These are phyloP conservation scores for Cheilosia urbana DNA, from an alignment of 2,888 invertebrate genomes.

Conservation along the genomic window DNA sequence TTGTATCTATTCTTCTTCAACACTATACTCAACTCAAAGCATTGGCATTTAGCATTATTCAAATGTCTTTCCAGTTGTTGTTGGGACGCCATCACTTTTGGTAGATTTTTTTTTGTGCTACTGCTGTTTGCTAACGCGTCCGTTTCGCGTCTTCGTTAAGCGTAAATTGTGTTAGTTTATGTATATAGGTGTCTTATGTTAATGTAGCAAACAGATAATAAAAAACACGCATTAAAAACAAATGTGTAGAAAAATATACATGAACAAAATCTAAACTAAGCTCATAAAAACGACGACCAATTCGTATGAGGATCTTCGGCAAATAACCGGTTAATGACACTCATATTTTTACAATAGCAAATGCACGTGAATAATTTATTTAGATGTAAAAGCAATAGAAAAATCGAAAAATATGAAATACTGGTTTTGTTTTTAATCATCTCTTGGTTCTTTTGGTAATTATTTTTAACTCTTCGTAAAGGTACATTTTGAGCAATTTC, in stretches of 20 bases:
- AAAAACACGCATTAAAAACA: too few species aligned
- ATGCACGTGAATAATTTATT: conserved; percentile 1
- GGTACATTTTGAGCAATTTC: too few species aligned
- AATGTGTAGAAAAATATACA: too few species aligned
- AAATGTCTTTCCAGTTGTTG: conserved; percentile 5
- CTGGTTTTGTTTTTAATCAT: neutral
- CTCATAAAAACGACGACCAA: neutral
- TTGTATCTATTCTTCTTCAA: neutral
- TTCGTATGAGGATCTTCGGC: neutral
- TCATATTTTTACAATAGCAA: neutral
- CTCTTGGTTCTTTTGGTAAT: neutral
- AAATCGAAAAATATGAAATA: neutral
- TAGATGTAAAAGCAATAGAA: neutral
- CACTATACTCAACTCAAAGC: neutral
- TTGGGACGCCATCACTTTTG: conserved; percentile 12
- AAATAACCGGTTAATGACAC: conserved; percentile 24
- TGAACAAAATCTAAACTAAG: too few species aligned
- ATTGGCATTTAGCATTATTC: conserved; percentile 2
- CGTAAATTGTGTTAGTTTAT: neutral
- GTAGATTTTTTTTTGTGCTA: neutral
- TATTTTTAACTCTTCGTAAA: too few species aligned
- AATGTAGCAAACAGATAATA: neutral
- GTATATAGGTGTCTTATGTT: neutral
- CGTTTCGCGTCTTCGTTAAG: neutral
- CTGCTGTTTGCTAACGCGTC: neutral